phyloP scores from a whole-genome alignment of 2,888 invertebrate genomes.

The Oxystoma pomonae region DNA sequence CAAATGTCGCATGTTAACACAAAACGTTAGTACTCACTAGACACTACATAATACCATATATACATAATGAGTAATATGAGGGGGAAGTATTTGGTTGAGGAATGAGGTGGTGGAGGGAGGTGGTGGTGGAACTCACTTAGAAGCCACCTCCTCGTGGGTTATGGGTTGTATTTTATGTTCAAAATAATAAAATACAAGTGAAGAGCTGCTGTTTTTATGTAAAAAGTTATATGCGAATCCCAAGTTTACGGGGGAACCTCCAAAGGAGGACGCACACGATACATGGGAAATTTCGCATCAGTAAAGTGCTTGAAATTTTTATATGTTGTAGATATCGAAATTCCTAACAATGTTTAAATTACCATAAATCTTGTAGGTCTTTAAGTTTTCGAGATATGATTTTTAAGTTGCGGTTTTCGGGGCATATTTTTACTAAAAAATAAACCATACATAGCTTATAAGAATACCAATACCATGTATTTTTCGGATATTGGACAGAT shows the following conservation, averaged over 20 bases:
- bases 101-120: background rate
- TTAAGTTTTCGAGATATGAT: too few relatives aligned
- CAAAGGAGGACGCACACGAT: too few relatives aligned
- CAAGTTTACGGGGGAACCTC: conserved; percentile 1
- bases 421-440: too few relatives aligned
- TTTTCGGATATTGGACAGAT: too few relatives aligned
- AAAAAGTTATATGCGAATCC: background rate
- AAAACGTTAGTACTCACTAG: conserved; percentile 2
- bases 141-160: background rate
- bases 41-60: background rate
- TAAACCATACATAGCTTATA: too few relatives aligned
- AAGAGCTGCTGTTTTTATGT: conserved; percentile 3
- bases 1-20: conserved; percentile 3
- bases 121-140: background rate
- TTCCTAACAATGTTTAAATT: too few relatives aligned
- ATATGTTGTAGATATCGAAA: too few relatives aligned
- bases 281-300: too few relatives aligned
- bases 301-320: too few relatives aligned
- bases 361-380: too few relatives aligned
- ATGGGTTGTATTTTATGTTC: background rate
- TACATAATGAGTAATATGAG: background rate
- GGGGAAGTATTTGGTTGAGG: background rate
- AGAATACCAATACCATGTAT: too few relatives aligned
- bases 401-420: too few relatives aligned
- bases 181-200: conserved; percentile 3